These are phyloP conservation scores for Rhinoderma darwinii DNA, from an alignment of 2,113 vertebrate genomes.

Conservation along the genomic window DNA sequence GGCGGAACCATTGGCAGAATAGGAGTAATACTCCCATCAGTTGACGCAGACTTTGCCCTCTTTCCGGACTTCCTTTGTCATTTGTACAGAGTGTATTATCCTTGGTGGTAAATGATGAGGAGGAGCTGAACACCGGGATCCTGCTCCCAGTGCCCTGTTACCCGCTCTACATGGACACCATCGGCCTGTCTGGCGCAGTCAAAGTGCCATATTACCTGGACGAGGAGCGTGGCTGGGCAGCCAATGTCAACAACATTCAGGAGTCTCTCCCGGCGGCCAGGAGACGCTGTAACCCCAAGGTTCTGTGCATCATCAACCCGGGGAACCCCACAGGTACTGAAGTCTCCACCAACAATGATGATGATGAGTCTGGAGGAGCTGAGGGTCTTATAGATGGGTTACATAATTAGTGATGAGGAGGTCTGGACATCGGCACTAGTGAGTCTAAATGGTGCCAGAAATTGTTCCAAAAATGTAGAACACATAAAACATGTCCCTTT, in stretches of 20 bases:
- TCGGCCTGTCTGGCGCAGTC: conserved; percentile 59
- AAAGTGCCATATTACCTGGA: conserved; percentile 69
- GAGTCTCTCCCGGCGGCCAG: conserved; percentile 64
- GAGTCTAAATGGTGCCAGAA: too few species aligned
- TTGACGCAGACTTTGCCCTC: not conserved
- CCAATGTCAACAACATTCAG: conserved; percentile 69
- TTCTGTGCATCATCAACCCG: conserved; percentile 73
- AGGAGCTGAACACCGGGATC: conserved; percentile 65
- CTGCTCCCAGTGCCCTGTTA: conserved; percentile 68
- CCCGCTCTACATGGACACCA: not conserved
- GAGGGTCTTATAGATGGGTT: too few species aligned
- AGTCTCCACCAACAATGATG: too few species aligned
- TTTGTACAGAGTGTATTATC: conserved; percentile 65
- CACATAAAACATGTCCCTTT: too few species aligned
- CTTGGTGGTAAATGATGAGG: conserved; percentile 63
- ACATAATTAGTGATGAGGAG: too few species aligned
- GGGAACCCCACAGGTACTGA: conserved; percentile 68
- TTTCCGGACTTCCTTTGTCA: too few species aligned
- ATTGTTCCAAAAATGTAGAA: too few species aligned
- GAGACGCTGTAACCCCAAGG: conserved; percentile 67
- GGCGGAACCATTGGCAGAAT: not conserved
- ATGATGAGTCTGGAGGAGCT: too few species aligned
- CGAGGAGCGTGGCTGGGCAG: conserved; percentile 73
- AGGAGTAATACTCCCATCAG: not conserved
- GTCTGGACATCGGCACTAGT: too few species aligned